Percentiles rank a stretch among this genome's conserved stretches.
These are phyloP conservation scores for Andrena praecox DNA, from an alignment of 2,888 invertebrate genomes.

Conservation along the genomic window DNA sequence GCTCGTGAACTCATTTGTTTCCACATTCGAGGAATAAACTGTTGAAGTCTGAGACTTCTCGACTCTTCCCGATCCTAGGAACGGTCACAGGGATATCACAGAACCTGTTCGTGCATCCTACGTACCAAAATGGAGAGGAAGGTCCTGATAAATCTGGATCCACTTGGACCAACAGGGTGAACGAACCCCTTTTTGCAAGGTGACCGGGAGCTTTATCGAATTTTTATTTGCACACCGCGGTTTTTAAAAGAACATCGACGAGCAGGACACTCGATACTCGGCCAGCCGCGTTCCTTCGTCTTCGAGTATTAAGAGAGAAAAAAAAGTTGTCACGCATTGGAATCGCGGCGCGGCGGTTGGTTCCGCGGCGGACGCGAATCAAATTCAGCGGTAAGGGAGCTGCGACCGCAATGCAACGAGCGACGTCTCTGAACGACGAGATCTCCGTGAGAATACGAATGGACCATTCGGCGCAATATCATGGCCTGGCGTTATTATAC, in stretches of 20 bases:
- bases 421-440: conserved; percentile 52
- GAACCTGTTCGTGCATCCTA: too few relatives aligned
- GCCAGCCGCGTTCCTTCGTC: background rate
- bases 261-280: background rate
- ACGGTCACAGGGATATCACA: too few relatives aligned
- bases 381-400: conserved; percentile 5
- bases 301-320: background rate
- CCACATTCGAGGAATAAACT: too few relatives aligned
- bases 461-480: conserved; percentile 72
- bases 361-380: conserved; percentile 11
- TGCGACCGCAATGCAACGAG: background rate
- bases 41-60: too few relatives aligned
- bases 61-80: background rate
- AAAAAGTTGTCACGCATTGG: conserved; percentile 9
- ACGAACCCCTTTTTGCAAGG: background rate
- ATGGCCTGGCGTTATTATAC: conserved; percentile 63
- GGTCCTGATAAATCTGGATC: too few relatives aligned
- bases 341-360: background rate
- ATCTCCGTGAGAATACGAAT: conserved; percentile 74
- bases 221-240: conserved; percentile 12
- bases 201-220: background rate
- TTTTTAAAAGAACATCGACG: conserved; percentile 9
- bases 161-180: background rate
- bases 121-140: too few relatives aligned
- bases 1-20: background rate